Percentiles rank a stretch among this genome's conserved stretches.
Evolutionary conservation across 2,888 invertebrate species (phyloP).

Genomic region (Argyresthia albistria): DNA sequence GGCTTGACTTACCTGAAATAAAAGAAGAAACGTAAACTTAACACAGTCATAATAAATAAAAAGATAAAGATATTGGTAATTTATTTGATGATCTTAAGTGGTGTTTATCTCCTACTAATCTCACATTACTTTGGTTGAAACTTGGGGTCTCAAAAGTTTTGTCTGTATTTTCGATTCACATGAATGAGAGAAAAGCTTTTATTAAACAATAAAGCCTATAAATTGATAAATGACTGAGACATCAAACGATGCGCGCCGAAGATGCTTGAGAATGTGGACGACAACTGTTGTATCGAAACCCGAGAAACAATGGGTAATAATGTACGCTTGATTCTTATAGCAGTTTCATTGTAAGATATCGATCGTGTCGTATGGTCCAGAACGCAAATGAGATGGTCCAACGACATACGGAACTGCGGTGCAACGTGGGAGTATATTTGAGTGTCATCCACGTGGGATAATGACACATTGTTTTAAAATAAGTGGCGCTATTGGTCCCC

Average conservation of each 20-base stretch:
- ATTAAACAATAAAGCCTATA: no score
- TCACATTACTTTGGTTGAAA: no score
- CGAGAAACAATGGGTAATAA: neutral
- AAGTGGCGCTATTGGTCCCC: neutral
- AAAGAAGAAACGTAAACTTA: constrained; percentile 6
- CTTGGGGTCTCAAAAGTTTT: no score
- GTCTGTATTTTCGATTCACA: no score
- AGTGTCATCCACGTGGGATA: neutral
- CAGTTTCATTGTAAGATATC: no score
- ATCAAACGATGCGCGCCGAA: neutral
- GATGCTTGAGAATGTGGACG: neutral
- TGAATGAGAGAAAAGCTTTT: no score
- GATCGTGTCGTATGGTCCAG: no score
- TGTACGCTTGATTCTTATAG: neutral
- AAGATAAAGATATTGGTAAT: neutral
- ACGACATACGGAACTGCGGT: no score
- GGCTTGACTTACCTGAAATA: constrained; percentile 17
- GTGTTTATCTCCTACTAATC: no score
- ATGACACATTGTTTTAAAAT: neutral
- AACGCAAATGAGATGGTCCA: no score
- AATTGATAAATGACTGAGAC: no score
- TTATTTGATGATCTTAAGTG: neutral
- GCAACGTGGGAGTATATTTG: no score
- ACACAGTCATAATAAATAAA: neutral
- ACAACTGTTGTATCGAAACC: neutral